Conservation (phyloP, 2,113 vertebrate species). For the Brevimyrus niger region DNA sequence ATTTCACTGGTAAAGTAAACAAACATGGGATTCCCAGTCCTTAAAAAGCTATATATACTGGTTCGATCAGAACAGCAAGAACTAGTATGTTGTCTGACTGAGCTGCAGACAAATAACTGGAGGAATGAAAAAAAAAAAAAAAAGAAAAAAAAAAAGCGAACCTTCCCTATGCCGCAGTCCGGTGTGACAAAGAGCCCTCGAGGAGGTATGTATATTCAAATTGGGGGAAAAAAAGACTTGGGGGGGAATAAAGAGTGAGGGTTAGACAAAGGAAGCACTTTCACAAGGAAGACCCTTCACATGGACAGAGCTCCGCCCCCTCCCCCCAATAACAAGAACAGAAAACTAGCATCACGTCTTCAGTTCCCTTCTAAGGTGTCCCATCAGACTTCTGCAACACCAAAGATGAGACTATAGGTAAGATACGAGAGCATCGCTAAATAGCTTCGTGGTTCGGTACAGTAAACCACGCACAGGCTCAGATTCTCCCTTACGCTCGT, state of each 20-base stretch:
- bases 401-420: constrained; percentile 31
- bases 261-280: constrained; percentile 50
- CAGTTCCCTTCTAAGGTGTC: constrained; percentile 46
- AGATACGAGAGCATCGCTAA: constrained; percentile 16
- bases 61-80: constrained; percentile 51
- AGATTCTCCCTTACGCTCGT: constrained; percentile 50
- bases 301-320: constrained; percentile 27
- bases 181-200: background rate
- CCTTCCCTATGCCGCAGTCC: background rate
- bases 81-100: constrained; percentile 54
- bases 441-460: constrained; percentile 32
- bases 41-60: constrained; percentile 62
- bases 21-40: constrained; percentile 59
- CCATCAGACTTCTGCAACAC: constrained; percentile 49
- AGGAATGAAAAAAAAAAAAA: constrained; percentile 7
- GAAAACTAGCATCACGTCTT: background rate
- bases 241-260: constrained; percentile 38
- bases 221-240: background rate
- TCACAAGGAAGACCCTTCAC: constrained; percentile 51
- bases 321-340: constrained; percentile 47
- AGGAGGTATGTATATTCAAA: constrained; percentile 20
- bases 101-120: constrained; percentile 24
- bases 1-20: constrained; percentile 55
- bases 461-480: constrained; percentile 60
- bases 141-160: constrained; percentile 19